phyloP scores from a whole-genome alignment of 2,888 invertebrate species.

The Melanotus villosus region DNA sequence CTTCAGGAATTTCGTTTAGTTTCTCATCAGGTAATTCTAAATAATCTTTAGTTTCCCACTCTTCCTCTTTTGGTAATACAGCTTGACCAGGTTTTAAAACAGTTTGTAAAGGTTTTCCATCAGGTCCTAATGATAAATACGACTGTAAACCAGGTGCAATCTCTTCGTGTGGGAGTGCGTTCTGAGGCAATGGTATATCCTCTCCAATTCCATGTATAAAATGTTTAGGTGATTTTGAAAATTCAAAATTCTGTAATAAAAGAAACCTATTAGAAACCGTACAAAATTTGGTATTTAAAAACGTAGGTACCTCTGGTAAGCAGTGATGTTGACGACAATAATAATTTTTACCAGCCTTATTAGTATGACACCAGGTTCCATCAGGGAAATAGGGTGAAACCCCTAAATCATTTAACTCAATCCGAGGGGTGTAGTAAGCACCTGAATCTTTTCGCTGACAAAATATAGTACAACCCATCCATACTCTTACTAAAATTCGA shows the following conservation, averaged over 20 bases:
- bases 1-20: conserved; percentile 9
- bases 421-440: conserved; percentile 81
- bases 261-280: background rate
- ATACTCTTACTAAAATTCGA: conserved; percentile 72
- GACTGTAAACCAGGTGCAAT: conserved; percentile 70
- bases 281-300: background rate
- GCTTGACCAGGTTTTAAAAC: conserved; percentile 71
- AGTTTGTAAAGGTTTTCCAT: conserved; percentile 75
- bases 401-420: conserved; percentile 82
- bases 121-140: conserved; percentile 75
- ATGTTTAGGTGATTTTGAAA: conserved; percentile 66
- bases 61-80: conserved; percentile 71
- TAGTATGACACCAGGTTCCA: conserved; percentile 83
- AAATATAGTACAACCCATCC: conserved; percentile 87
- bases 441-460: conserved; percentile 77
- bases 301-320: conserved; percentile 75
- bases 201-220: conserved; percentile 71
- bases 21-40: conserved; percentile 70
- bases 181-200: conserved; percentile 76
- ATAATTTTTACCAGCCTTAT: conserved; percentile 75
- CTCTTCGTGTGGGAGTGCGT: conserved; percentile 72
- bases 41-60: conserved; percentile 81
- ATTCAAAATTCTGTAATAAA: conserved; percentile 72
- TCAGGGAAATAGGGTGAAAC: conserved; percentile 84
- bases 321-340: conserved; percentile 84